Evolutionary conservation across 2,888 invertebrate genomes (phyloP), one percentile per base, ranked within the genome.

Genomic region (Cremastinae sp.): DNA sequence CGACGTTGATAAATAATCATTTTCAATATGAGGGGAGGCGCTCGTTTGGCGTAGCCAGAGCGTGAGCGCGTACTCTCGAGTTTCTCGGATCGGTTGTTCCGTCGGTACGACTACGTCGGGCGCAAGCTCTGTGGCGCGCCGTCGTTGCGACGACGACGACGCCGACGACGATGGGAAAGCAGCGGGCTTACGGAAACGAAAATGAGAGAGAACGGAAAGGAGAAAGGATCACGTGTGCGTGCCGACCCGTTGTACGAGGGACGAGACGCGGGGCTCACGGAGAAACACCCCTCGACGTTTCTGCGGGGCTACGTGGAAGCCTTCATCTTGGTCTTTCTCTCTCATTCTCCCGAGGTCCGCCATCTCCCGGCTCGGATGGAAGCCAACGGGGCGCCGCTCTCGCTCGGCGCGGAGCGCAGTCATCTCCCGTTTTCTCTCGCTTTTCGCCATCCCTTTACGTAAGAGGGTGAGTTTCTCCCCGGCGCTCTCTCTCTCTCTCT

Each of bases 401-500:
- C 49, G 53, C 47, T 61, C 51, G 59, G 61, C 51, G 65, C 58
- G 28, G 28, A 2, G 28, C 58, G 9, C 72, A 38, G 70, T 20
- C 64, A 38, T 71, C 76, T 59, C 66, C 58, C 45, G 36, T 64
- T 70, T 66, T 58, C 65, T 71, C 77, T 70, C 70, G 47, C 72
- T 74, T 65, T 64, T 73, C 56, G 45, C 70, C 77, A 66, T 78
- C 74, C 72, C 77, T 74, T 59, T 43, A 58, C 41, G 41, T 28
- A 58, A 41, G 79, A 80, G 81, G 79, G 81, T 79, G 80, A 81
- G 81, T 82, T 83, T 78, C 82, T 82, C 81, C 82, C 80, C 76
- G 77, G 58, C 78, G 78, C 78, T 66, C 77, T 78, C 72, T 51
- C 61, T 18, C 14, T 12, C 49, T 41, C 56, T 68, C 71, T 51